Evolutionary conservation across 2,113 vertebrate species (phyloP).

Genomic region (Megaceryle maxima): DNA sequence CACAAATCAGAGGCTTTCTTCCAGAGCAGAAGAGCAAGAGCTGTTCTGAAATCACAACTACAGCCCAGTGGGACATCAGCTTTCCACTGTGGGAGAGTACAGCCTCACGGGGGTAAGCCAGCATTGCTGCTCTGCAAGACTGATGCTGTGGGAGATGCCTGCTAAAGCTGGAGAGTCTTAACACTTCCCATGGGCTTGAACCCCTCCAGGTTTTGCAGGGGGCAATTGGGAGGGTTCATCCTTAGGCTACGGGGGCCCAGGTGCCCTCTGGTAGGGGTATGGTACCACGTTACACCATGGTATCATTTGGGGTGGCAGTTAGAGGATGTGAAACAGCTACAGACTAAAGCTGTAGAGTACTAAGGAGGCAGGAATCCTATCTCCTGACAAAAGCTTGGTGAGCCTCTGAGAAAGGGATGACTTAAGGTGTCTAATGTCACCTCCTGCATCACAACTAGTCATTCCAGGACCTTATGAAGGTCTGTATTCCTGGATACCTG

Average conservation of each 20-base stretch:
- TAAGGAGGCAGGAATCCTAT: not conserved
- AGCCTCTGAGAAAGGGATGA: not conserved
- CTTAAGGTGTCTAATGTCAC: not conserved
- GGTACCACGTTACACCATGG: not conserved
- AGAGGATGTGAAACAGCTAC: not conserved
- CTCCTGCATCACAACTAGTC: not conserved
- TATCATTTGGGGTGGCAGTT: not conserved
- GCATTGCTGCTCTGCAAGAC: not conserved
- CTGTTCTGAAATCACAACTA: not conserved
- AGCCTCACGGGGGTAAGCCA: not conserved
- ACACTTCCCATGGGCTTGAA: not conserved
- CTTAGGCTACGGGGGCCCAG: not conserved
- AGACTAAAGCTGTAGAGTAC: not conserved
- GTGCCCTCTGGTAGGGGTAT: not conserved
- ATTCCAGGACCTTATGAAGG: not conserved
- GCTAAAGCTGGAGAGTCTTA: not conserved
- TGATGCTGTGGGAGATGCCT: not conserved
- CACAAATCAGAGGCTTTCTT: not conserved
- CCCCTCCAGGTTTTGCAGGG: not conserved
- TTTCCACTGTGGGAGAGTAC: not conserved
- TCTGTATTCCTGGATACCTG: not conserved
- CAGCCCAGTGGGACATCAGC: not conserved
- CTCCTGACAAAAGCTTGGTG: not conserved
- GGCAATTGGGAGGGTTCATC: not conserved
- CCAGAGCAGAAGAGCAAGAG: not conserved